Evolutionary conservation across 92 coral and sea anemone genomes (phyloP), one percentile per base, ranked within the genome.

Genomic region (Zoanthus sansibaricus): DNA sequence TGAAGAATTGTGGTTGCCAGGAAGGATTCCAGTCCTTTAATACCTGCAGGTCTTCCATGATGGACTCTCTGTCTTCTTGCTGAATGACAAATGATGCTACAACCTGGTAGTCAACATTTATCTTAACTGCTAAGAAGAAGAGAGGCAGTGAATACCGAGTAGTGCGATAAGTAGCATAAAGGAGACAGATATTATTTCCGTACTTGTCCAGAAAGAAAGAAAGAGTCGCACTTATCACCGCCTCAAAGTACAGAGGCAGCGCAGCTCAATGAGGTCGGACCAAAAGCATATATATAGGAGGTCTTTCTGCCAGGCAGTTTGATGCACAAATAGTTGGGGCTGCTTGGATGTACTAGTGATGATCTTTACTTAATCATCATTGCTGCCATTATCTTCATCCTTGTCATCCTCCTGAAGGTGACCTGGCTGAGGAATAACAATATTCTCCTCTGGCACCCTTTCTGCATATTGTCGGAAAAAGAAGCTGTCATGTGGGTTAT

Each of bases 401-500:
- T 47, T 21, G 30, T 47, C 59, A 6, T 25, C 47, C 69, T 25
- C 69, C 59, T 75, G 61, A 47, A 6, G 2, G 64, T 49, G 14
- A 18, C 47, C 62, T 49, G 9, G 64, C 33, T 18, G 61, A 48
- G 78, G 80, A 31, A 66, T 47, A 20, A 55, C 31, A 31, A 76
- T 76, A 9, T 52, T 76, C 31, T 76, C 80, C 7, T 76, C 80
- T 20, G 80, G 47, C 48, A 76, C 80, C 46, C 66, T 76, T 21
- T 76, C 80, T 48, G 80, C 80, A 76, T 76, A 76, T n/a, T 51
- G 67, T 54, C 86, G 79, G 42, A 76, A 89, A 49, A 69, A 78
- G 86, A 89, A 84, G 30, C 55, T 83, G 52, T 89, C 92, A 9
- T 54, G n/a, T n/a, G n/a, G n/a, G n/a, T n/a, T n/a, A 71, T 84